Evolutionary conservation across 92 coral and sea anemone genomes (phyloP), one percentile per base, ranked within the genome.

Genomic region (Epizoanthus stellaris): DNA sequence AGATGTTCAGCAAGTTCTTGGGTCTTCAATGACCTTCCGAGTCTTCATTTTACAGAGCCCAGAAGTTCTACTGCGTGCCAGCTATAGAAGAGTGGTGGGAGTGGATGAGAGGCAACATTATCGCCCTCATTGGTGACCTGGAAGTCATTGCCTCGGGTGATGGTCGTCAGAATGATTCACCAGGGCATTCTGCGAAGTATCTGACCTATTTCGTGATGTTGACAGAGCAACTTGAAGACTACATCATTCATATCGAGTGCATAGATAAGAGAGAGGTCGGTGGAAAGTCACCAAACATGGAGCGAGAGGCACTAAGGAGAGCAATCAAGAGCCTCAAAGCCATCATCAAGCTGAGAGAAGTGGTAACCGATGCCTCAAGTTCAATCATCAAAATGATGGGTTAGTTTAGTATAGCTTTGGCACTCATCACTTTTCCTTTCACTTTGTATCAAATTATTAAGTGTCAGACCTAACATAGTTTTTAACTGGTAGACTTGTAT

Each of bases 51-150:
- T 81, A 81, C 13, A 39, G 85, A 21, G 45, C 34, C 47, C 85
- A 81, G n/a, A 20, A 73, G 2, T 73, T 81, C 7, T 81, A 81
- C 34, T 39, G 67, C 5, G 56, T 81, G 45, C 85, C 85, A n/a
- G 75, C 73, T 14, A 59, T 81, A 30, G 16, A 63, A 42, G 76
- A 81, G 42, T 81, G 85, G 85, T 81, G 85, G 76, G 20, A 23
- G n/a, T 81, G 80, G 47, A 81, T 81, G 85, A 81, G 62, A 11
- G 56, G 36, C 11, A 14, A 66, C 13, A 19, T 81, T 2, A 20
- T 66, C 3, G 2, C 75, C 10, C 63, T 64, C 17, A 64, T 81
- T 4, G 6, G n/a, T 3, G 85, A 54, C 12, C 53, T n/a, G 3
- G 58, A 67, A 1, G 52, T 81, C 25, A 68, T 59, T 20, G 84